A percentile compares a stretch with the other conserved stretches of the same genome.
These are phyloP conservation scores for Henicopernis longicauda DNA, from an alignment of 2,113 vertebrate genomes.

Conservation along the genomic window DNA sequence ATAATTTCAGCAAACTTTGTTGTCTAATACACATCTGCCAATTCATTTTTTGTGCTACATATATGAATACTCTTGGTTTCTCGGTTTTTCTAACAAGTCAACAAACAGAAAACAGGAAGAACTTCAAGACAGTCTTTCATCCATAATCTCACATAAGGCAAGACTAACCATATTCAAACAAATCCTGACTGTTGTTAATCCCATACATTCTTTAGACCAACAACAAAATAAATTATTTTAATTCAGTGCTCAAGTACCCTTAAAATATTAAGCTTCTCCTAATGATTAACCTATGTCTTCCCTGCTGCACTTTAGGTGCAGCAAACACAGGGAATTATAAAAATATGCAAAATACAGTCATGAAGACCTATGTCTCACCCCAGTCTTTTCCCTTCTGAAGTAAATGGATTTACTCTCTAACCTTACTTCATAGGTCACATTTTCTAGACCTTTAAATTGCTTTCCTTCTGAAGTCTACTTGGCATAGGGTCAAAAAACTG, in stretches of 20 bases:
- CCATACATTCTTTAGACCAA: background rate
- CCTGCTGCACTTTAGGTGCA: background rate
- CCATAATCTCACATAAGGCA: background rate
- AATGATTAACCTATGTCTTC: background rate
- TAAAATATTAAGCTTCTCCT: background rate
- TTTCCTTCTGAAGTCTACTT: background rate
- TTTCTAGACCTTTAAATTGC: background rate
- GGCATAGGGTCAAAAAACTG: background rate
- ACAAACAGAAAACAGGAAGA: background rate
- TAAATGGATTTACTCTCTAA: background rate
- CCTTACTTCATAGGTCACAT: background rate
- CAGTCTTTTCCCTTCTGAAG: background rate
- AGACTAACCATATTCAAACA: background rate
- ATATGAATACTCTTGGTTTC: background rate
- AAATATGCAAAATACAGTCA: background rate
- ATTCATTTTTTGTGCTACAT: background rate
- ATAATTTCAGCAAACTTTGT: background rate
- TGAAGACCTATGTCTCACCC: background rate
- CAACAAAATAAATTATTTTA: background rate
- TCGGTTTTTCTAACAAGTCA: background rate
- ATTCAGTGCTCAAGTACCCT: background rate
- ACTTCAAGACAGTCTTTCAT: background rate
- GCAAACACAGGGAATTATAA: background rate
- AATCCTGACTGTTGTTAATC: background rate
- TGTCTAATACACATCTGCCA: background rate